phyloP scores from a whole-genome alignment of 1,140 invertebrate species.

The Bathynomus jamesi region DNA sequence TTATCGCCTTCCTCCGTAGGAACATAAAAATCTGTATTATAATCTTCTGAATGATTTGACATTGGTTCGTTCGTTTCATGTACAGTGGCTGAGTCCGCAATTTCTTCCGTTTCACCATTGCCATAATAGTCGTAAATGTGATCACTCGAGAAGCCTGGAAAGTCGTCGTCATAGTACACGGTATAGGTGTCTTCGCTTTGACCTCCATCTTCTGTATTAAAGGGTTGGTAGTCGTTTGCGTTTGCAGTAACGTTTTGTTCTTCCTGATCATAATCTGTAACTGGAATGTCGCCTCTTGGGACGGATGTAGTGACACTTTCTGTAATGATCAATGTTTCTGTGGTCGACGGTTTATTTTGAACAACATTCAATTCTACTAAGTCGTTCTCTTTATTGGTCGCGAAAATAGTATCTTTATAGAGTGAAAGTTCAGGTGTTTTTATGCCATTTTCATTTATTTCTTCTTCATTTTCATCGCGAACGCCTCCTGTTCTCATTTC shows the following conservation, averaged over 20 bases:
- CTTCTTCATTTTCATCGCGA: constrained; percentile 11
- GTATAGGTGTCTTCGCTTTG: not conserved
- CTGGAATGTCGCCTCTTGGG: not conserved
- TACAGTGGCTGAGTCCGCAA: not conserved
- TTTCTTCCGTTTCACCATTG: not conserved
- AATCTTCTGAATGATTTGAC: too few relatives aligned
- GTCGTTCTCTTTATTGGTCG: not conserved
- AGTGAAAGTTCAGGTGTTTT: not conserved
- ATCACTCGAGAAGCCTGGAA: not conserved
- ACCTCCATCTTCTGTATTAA: not conserved
- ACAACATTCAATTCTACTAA: not conserved
- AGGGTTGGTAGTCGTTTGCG: too few relatives aligned
- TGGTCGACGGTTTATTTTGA: not conserved
- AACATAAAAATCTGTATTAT: not conserved
- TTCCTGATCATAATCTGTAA: not conserved
- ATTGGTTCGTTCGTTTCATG: not conserved
- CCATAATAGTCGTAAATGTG: not conserved
- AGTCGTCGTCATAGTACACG: not conserved
- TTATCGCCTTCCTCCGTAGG: not conserved
- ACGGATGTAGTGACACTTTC: not conserved
- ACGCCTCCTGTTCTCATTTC: constrained; percentile 3
- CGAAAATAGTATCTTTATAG: not conserved
- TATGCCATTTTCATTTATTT: constrained; percentile 8
- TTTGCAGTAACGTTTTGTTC: too few relatives aligned
- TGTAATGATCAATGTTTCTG: not conserved